Conservation (phyloP, 2,797 vertebrate species). For the Anolis apletophallus region DNA sequence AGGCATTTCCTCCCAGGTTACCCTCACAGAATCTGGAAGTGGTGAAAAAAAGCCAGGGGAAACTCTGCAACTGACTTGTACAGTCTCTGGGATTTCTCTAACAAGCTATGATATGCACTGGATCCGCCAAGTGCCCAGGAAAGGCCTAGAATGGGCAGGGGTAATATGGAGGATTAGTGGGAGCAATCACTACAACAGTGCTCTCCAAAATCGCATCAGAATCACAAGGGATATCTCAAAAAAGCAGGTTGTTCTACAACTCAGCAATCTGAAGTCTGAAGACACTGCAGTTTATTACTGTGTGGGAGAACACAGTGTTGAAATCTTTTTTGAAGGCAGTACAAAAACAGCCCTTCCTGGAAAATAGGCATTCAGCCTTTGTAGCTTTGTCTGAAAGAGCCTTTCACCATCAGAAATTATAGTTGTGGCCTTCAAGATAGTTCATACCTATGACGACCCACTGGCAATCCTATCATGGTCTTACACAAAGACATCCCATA, state of each 20-base stretch:
- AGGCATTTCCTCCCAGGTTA: not conserved
- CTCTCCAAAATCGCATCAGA: not conserved
- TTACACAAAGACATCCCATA: too few relatives aligned
- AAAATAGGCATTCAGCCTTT: not conserved
- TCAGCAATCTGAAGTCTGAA: not conserved
- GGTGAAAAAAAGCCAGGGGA: not conserved
- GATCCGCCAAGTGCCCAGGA: not conserved
- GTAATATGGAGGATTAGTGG: not conserved
- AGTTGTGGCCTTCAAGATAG: too few relatives aligned
- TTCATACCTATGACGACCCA: too few relatives aligned
- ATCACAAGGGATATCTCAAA: constrained; percentile 17
- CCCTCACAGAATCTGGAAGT: not conserved
- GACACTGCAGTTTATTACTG: constrained; percentile 43
- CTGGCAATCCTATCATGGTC: too few relatives aligned
- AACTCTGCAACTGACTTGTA: not conserved
- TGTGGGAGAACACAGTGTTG: not conserved
- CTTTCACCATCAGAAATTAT: not conserved
- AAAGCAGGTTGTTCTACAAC: constrained; percentile 4
- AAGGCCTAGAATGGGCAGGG: not conserved
- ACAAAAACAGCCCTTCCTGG: not conserved
- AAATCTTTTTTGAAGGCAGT: not conserved
- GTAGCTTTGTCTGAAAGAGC: not conserved
- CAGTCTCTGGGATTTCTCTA: not conserved
- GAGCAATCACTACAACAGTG: not conserved
- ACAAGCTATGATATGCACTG: rapidly evolving